Percentiles rank a stretch among this genome's conserved stretches.
These are phyloP conservation scores for Myrmecophaga tridactyla DNA, from an alignment of 2,113 vertebrate species.

Conservation along the genomic window DNA sequence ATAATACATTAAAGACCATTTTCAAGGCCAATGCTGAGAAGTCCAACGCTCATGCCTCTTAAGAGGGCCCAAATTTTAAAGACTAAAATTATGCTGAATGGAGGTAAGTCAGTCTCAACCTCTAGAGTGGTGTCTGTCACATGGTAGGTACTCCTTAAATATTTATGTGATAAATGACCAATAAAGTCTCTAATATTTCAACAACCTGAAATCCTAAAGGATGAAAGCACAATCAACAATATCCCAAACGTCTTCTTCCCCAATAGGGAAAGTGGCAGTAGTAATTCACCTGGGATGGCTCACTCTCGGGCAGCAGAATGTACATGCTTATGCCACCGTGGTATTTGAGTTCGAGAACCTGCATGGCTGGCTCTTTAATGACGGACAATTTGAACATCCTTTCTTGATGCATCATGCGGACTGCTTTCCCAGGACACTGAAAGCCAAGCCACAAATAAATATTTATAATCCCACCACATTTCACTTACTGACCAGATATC, in stretches of 20 bases:
- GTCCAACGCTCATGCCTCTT: neutral
- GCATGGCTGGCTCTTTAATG: conserved; percentile 78
- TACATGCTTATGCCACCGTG: conserved; percentile 87
- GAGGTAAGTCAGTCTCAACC: neutral
- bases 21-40: neutral
- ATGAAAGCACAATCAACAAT: neutral
- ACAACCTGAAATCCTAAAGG: neutral
- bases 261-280: neutral
- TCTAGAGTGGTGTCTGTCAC: neutral
- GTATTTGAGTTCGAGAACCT: conserved; percentile 87
- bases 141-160: neutral
- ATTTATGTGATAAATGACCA: neutral
- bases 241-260: neutral
- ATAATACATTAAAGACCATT: neutral
- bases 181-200: neutral
- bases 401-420: conserved; percentile 86
- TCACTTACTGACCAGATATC: neutral
- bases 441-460: neutral
- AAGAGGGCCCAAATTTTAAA: neutral
- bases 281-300: conserved; percentile 61
- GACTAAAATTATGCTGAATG: neutral
- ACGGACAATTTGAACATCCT: conserved; percentile 73
- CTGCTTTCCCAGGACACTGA: conserved; percentile 82
- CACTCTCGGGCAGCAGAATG: conserved; percentile 83
- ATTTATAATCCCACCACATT: neutral